Base-by-base conservation (phyloP, 1,140 invertebrate species). In the Geopemphigus sp. region DNA sequence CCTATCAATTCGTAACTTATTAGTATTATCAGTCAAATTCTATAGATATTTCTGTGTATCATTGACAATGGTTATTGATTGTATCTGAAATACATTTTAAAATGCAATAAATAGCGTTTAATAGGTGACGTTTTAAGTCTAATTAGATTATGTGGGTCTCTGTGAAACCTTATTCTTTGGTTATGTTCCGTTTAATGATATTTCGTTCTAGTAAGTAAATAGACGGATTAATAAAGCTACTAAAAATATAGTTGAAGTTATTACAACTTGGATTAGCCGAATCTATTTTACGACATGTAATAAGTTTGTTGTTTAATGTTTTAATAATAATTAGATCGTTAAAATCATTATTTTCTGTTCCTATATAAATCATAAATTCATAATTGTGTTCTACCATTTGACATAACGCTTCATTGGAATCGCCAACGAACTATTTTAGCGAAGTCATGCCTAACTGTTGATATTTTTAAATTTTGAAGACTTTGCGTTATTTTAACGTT, bases 171-270 rank as follows among this genome's bases (percentile, higher is more conserved):
- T 54, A 0, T 59, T 56, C 59, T 24, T 59, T 57, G 29, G 57
- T 56, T 5, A 59, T 45, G 19, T 24, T 22, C 22, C 59, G 72
- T 45, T 59, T 17, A 39, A 15, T 24, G 24, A 59, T 39, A 59
- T 39, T 76, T 47, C 57, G 59, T 76, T 76, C 72, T 59, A 76
- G n/a, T 29, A 76, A n/a, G 22, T 76, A 76, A 39, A 59, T 57
- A n/a, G 72, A 76, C 15, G 72, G 72, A 59, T 59, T 45, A 59
- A 15, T 11, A 11, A 76, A 19, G 24, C 45, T 24, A 19, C 45
- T 32, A 17, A 76, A 76, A 24, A 76, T 76, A 6, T 22, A 32
- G 39, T 59, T 47, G 15, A 76, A 76, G 3, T 76, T 76, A n/a
- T 45, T 56, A 57, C 59, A 76, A 26, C 72, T 76, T 14, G 29